These are phyloP conservation scores for Rambutsinella grinnellia DNA, from an alignment of 2,888 invertebrate species.

Conservation along the genomic window DNA sequence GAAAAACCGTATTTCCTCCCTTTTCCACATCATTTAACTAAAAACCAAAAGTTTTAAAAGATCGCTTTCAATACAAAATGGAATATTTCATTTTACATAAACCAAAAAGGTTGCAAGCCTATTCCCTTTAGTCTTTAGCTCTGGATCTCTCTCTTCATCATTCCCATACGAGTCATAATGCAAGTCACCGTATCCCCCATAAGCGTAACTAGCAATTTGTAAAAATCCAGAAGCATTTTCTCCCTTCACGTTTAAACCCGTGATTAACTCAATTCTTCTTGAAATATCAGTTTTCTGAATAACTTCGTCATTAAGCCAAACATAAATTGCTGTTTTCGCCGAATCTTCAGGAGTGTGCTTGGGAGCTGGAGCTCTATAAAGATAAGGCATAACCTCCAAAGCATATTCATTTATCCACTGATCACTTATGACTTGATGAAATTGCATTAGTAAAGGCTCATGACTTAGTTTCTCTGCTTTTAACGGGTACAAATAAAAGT, in stretches of 20 bases:
- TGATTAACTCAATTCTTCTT: constrained; percentile 50
- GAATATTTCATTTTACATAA: constrained; percentile 51
- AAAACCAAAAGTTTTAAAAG: no score
- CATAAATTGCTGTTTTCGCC: constrained; percentile 54
- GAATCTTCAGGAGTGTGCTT: constrained; percentile 30
- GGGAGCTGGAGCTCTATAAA: constrained; percentile 55
- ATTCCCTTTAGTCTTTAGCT: constrained; percentile 52
- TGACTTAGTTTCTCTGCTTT: constrained; percentile 34
- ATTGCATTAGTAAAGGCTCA: constrained; percentile 25
- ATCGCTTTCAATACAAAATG: no score
- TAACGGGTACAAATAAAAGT: constrained; percentile 33
- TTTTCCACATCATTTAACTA: constrained; percentile 63
- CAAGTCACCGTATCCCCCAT: constrained; percentile 59
- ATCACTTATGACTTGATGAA: constrained; percentile 49
- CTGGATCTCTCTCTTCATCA: constrained; percentile 8
- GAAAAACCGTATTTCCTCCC: constrained; percentile 65
- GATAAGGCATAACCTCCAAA: constrained; percentile 27
- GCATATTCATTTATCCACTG: constrained; percentile 51
- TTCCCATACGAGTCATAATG: constrained; percentile 50
- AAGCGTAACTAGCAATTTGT: constrained; percentile 60
- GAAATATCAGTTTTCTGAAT: constrained; percentile 39
- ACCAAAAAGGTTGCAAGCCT: constrained; percentile 50
- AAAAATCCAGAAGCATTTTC: constrained; percentile 48
- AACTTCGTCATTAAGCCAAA: constrained; percentile 55
- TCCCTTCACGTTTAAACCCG: constrained; percentile 55